These are phyloP conservation scores for Pantelozetes paolii DNA, from an alignment of 2,888 invertebrate species.

Conservation along the genomic window DNA sequence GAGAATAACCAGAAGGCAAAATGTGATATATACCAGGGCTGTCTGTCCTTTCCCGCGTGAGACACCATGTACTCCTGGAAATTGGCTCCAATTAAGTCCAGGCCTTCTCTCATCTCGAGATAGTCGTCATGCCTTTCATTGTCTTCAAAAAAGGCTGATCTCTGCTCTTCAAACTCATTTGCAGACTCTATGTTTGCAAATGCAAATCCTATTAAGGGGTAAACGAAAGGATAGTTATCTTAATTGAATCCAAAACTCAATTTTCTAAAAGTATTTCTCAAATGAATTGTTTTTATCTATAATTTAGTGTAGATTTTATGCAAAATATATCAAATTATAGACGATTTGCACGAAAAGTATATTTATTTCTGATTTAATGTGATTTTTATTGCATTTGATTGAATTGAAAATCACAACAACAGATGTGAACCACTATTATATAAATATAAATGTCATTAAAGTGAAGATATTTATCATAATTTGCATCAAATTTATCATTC, in stretches of 20 bases:
- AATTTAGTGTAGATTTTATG: too few relatives aligned
- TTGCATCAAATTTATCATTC: not conserved
- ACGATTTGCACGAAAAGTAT: too few relatives aligned
- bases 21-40: slow-evolving; percentile 58
- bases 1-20: slow-evolving; percentile 71
- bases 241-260: too few relatives aligned
- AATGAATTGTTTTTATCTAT: too few relatives aligned
- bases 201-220: slow-evolving; percentile 58
- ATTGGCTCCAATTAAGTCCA: slow-evolving; percentile 63
- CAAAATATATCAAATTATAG: too few relatives aligned
- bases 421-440: too few relatives aligned
- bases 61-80: slow-evolving; percentile 56
- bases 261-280: too few relatives aligned
- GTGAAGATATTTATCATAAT: not conserved
- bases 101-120: slow-evolving; percentile 76
- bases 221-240: not conserved
- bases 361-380: too few relatives aligned
- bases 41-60: slow-evolving; percentile 56
- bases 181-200: slow-evolving; percentile 74
- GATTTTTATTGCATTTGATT: too few relatives aligned
- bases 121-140: slow-evolving; percentile 76
- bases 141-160: slow-evolving; percentile 70
- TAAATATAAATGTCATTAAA: not conserved
- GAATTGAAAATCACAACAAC: too few relatives aligned
- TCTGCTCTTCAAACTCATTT: slow-evolving; percentile 73